phyloP scores from a whole-genome alignment of 2,888 invertebrate genomes.

The Doris montereyensis region DNA sequence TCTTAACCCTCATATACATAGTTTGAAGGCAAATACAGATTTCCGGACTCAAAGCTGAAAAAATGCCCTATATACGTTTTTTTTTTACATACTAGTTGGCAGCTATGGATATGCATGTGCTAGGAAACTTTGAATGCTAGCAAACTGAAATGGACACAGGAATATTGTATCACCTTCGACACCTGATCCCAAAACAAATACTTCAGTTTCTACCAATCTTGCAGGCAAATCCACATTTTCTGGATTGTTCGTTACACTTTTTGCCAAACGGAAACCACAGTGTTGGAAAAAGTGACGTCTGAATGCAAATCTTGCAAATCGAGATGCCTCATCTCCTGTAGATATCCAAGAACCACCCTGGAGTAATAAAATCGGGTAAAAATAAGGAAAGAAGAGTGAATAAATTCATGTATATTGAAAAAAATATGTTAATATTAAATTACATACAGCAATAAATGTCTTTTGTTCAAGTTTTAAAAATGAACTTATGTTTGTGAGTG shows the following conservation, averaged over 20 bases:
- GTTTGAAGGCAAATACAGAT: no score
- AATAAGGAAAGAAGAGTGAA: not conserved
- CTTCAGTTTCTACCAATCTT: constrained; percentile 54
- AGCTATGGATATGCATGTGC: no score
- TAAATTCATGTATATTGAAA: no score
- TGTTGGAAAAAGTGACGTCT: constrained; percentile 71
- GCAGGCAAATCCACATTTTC: constrained; percentile 52
- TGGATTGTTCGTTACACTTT: constrained; percentile 43
- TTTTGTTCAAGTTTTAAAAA: no score
- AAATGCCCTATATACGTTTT: no score
- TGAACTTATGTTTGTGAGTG: no score
- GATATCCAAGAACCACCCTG: constrained; percentile 72
- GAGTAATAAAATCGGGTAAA: constrained; percentile 1
- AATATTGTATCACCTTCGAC: constrained; percentile 57
- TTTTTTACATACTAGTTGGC: no score
- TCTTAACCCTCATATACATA: no score
- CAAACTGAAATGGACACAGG: no score
- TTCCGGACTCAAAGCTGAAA: no score
- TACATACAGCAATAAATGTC: not conserved
- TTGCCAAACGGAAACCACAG: constrained; percentile 68
- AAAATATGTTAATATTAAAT: not conserved
- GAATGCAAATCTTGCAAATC: constrained; percentile 70
- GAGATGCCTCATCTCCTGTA: constrained; percentile 68
- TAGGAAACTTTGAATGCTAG: no score
- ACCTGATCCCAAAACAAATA: constrained; percentile 59